A percentile compares a stretch with the other conserved stretches of the same genome.
These are phyloP conservation scores for Diachasma alloeum DNA, from an alignment of 1,140 invertebrate genomes.

Conservation along the genomic window DNA sequence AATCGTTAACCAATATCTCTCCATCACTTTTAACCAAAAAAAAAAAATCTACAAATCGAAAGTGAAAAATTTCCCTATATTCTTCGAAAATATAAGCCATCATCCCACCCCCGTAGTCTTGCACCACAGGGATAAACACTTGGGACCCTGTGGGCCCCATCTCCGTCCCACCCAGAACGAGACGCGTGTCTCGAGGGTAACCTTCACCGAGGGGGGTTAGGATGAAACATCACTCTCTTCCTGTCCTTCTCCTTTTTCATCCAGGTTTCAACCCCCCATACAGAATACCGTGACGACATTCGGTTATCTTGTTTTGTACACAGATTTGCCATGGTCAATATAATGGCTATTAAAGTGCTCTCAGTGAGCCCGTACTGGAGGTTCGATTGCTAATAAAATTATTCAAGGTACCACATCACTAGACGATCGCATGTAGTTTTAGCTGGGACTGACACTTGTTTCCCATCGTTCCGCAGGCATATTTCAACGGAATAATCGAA, in stretches of 20 bases:
- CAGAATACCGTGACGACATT: slow-evolving; percentile 54
- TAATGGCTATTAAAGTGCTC: slow-evolving; percentile 48
- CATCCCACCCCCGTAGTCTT: slow-evolving; percentile 39
- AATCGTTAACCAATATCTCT: not conserved
- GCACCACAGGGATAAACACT: slow-evolving; percentile 24
- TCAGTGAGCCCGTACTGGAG: slow-evolving; percentile 19
- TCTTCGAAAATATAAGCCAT: slow-evolving; percentile 41
- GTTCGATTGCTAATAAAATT: slow-evolving; percentile 51
- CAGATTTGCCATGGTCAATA: slow-evolving; percentile 58
- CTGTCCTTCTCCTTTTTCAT: not conserved
- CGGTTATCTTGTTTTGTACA: slow-evolving; percentile 57
- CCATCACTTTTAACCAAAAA: not conserved
- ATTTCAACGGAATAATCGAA: slow-evolving; percentile 19
- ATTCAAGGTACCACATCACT: slow-evolving; percentile 57
- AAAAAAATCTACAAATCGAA: slow-evolving; percentile 1
- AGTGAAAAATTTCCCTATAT: slow-evolving; percentile 25
- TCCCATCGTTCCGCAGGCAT: not conserved
- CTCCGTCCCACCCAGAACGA: not conserved
- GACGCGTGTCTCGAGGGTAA: slow-evolving; percentile 16
- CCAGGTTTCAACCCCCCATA: slow-evolving; percentile 13
- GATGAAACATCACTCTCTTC: slow-evolving; percentile 6
- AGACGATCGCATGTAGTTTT: not conserved
- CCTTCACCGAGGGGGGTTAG: not conserved
- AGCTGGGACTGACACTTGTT: not conserved
- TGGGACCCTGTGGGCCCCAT: not conserved